Conservation (phyloP, 1,140 invertebrate genomes). For the Heliconius himera region DNA sequence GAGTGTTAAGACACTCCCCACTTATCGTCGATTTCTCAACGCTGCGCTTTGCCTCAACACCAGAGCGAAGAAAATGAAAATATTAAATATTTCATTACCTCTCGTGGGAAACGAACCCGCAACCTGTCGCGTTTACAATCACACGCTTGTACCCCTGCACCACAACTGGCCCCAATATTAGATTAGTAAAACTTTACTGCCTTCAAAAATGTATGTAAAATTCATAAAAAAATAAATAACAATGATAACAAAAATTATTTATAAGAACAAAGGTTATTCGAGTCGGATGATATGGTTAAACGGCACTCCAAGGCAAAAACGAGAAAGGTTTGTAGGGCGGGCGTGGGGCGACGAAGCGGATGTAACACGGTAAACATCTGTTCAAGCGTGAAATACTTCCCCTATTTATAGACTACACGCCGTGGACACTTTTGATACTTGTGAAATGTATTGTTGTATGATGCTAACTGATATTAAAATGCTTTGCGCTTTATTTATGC, state of each 20-base stretch:
- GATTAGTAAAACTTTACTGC: no score
- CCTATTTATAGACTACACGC: slow-evolving; percentile 55
- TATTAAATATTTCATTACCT: no score
- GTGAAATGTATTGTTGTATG: slow-evolving; percentile 12
- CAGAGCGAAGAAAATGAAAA: no score
- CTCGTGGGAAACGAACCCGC: no score
- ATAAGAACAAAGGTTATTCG: neutral
- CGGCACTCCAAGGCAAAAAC: slow-evolving; percentile 25
- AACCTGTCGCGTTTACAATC: no score
- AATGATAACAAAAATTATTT: neutral
- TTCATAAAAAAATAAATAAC: neutral
- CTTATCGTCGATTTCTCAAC: no score
- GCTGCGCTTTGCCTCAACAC: no score
- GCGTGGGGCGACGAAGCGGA: slow-evolving; percentile 54
- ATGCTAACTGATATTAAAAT: neutral
- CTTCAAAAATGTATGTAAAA: neutral
- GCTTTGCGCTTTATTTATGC: neutral
- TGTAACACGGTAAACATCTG: slow-evolving; percentile 55
- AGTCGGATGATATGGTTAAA: slow-evolving; percentile 9
- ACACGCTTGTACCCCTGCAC: no score
- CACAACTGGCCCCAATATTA: no score
- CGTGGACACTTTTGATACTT: slow-evolving; percentile 29
- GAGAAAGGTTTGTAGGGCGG: slow-evolving; percentile 47
- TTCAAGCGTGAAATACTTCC: slow-evolving; percentile 52
- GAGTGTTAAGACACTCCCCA: no score